Conservation (phyloP, 2,113 vertebrate species). For the Campylomormyrus numenius region DNA sequence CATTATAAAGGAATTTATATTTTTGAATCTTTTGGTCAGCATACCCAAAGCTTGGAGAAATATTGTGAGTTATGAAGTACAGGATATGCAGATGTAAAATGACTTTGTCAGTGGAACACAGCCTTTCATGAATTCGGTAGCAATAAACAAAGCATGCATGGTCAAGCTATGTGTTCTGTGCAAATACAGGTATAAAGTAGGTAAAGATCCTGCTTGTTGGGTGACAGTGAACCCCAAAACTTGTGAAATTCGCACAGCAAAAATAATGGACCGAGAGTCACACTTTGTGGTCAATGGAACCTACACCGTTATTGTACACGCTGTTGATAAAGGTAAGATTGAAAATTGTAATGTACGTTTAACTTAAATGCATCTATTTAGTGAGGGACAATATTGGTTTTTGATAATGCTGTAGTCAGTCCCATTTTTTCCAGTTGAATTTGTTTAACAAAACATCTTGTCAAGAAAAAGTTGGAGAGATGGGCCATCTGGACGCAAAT, state of each 20-base stretch:
- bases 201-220: conserved; percentile 48
- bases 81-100: not conserved
- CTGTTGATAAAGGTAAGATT: conserved; percentile 47
- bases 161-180: not conserved
- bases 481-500: too few species aligned
- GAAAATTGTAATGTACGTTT: not conserved
- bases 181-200: conserved; percentile 41
- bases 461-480: too few species aligned
- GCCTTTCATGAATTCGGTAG: not conserved
- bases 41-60: not conserved
- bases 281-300: conserved; percentile 29
- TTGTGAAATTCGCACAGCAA: conserved; percentile 43
- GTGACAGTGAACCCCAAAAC: conserved; percentile 44
- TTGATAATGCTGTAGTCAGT: not conserved
- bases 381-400: not conserved
- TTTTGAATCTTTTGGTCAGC: not conserved
- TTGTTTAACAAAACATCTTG: not conserved
- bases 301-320: conserved; percentile 43
- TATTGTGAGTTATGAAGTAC: not conserved
- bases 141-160: not conserved
- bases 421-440: not conserved
- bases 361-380: not conserved
- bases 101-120: not conserved
- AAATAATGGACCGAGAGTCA: conserved; percentile 53
- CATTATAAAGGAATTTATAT: too few species aligned